Evolutionary conservation across 2,888 invertebrate species (phyloP).

Genomic region (Drosophila mettleri): DNA sequence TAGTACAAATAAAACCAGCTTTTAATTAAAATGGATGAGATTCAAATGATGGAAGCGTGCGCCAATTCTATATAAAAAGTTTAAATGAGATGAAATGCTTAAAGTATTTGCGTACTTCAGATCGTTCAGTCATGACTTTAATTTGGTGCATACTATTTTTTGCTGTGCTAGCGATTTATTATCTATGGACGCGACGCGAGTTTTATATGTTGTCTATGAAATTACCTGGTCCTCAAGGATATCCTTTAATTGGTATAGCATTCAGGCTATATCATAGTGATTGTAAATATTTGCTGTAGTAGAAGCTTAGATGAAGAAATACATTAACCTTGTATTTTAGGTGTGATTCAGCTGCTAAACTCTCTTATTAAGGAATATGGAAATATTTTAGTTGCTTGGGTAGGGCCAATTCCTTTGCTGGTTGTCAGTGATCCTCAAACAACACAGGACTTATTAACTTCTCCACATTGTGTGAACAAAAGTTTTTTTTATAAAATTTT

Average conservation of each 20-base stretch:
- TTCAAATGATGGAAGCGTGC: too few relatives aligned
- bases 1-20: too few relatives aligned
- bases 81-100: not conserved
- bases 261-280: not conserved
- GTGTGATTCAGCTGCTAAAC: not conserved
- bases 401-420: conserved; percentile 75
- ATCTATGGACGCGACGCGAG: conserved; percentile 16
- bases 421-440: conserved; percentile 72
- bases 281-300: not conserved
- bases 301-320: too few relatives aligned
- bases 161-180: not conserved
- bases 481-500: conserved; percentile 55
- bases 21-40: too few relatives aligned
- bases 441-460: conserved; percentile 68
- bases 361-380: conserved; percentile 53
- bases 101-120: not conserved
- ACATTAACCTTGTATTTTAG: not conserved
- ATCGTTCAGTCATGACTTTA: not conserved
- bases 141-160: not conserved
- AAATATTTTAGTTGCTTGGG: conserved; percentile 64
- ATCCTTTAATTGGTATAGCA: conserved; percentile 21
- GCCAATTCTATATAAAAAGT: conserved; percentile 9
- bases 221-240: conserved; percentile 19
- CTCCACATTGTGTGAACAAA: conserved; percentile 69
- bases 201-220: conserved; percentile 1